Evolutionary conservation across 2,888 invertebrate species (phyloP), one percentile per base, ranked within the genome.

Genomic region (Xylota segnis): DNA sequence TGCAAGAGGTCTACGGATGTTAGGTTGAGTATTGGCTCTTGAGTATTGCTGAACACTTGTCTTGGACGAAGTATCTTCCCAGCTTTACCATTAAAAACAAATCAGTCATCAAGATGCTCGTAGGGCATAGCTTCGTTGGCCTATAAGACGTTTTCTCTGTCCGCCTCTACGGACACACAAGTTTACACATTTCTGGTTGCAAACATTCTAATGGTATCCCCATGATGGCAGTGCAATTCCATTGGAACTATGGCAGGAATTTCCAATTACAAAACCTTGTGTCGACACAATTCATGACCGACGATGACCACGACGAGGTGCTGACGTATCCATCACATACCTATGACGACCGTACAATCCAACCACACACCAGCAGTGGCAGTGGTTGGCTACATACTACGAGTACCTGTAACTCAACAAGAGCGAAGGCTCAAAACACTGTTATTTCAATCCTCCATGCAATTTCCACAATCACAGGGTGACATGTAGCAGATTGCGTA

Each of bases 401-500:
- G 18, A 32, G 50, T 50, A 16, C 16, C 34, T n/a, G 65, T 18
- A 65, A 34, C 16, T 65, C n/a, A 50, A 61, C 68, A 32, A 40
- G 37, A 40, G 34, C 14, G 14, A 29, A 59, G 52, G 40, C 32
- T 58, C 52, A 23, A 72, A 79, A 32, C 16, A 75, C 68, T 50
- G 58, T 70, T 75, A 68, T 82, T 74, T 63, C 56, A 34, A 14
- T 65, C 54, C 56, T 68, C 16, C 3, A 23, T 75, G 29, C 50
- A 82, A 70, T 75, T 82, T 76, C 70, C 54, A 63, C 63, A 82
- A 76, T 76, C 63, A 70, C 63, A 61, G 45, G 56, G 82, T 56
- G 82, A 76, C 70, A 70, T 70, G 68, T 70, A 70, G 63, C 40
- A 76, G 70, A 75, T 76, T 58, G 40, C 56, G 10, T 56, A 47